phyloP scores from a whole-genome alignment of 2,888 invertebrate genomes.

The Carabus problematicus region DNA sequence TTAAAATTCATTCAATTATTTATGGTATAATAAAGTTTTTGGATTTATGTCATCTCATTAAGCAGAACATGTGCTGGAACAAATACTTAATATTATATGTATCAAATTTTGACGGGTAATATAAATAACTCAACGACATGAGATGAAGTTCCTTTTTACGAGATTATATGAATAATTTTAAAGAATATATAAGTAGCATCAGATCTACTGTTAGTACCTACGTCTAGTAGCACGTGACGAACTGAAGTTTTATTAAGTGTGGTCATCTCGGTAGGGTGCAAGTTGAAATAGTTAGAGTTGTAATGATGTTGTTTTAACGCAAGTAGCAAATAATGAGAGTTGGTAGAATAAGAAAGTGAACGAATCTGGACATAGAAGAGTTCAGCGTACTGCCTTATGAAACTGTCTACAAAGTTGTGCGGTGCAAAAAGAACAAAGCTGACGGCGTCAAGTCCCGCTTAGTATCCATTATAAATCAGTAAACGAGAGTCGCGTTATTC shows the following conservation, averaged over 20 bases:
- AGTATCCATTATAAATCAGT: slow-evolving; percentile 34
- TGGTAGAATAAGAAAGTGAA: slow-evolving; percentile 2
- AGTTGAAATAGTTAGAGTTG: neutral
- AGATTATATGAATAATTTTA: too few relatives aligned
- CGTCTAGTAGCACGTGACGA: neutral
- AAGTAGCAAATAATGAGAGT: neutral
- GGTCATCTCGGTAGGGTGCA: neutral
- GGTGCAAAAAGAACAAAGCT: slow-evolving; percentile 25
- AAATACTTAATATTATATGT: too few relatives aligned
- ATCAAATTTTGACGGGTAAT: too few relatives aligned
- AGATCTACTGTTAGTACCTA: too few relatives aligned
- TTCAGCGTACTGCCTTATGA: slow-evolving; percentile 9
- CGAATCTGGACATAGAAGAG: neutral
- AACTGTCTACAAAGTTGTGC: slow-evolving; percentile 27
- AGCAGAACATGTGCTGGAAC: too few relatives aligned
- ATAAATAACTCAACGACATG: too few relatives aligned
- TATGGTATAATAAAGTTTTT: too few relatives aligned
- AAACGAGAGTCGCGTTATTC: neutral
- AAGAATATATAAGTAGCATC: too few relatives aligned
- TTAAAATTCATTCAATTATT: too few relatives aligned
- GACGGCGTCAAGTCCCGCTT: slow-evolving; percentile 2
- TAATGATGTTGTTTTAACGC: neutral
- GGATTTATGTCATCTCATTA: too few relatives aligned
- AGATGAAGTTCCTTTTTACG: too few relatives aligned
- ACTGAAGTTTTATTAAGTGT: slow-evolving; percentile 1